Conservation (phyloP, 2,113 vertebrate species). For the Pantherophis guttatus region DNA sequence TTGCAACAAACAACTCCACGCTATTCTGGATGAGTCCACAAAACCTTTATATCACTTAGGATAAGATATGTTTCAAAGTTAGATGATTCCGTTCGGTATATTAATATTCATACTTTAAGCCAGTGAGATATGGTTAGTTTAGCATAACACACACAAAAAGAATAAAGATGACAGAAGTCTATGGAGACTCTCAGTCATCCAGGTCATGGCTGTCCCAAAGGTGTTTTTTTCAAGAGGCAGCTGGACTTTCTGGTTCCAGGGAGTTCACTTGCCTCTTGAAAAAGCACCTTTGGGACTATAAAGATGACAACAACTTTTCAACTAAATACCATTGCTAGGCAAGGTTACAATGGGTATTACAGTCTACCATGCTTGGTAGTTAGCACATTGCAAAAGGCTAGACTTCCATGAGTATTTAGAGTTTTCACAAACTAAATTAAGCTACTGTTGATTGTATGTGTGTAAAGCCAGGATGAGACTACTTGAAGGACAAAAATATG, state of each 20-base stretch:
- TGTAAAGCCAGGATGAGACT: background rate
- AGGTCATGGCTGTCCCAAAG: too few species aligned
- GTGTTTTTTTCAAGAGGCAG: too few species aligned
- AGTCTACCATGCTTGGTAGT: background rate
- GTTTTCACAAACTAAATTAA: background rate
- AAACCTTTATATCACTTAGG: background rate
- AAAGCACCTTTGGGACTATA: background rate
- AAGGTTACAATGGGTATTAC: background rate
- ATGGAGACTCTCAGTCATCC: too few species aligned
- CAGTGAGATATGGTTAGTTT: background rate
- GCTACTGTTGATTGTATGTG: background rate
- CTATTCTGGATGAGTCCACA: background rate
- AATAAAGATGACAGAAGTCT: background rate
- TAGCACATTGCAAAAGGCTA: background rate
- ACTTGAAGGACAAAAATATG: background rate
- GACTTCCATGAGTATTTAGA: background rate
- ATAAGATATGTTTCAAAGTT: background rate
- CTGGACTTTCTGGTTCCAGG: too few species aligned
- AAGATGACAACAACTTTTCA: background rate
- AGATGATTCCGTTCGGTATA: background rate
- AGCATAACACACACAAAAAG: background rate
- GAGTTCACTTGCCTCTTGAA: too few species aligned
- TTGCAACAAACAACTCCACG: background rate
- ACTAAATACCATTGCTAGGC: background rate
- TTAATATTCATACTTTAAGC: background rate